Evolutionary conservation across 2,113 vertebrate genomes (phyloP).

Genomic region (Erinaceus europaeus): DNA sequence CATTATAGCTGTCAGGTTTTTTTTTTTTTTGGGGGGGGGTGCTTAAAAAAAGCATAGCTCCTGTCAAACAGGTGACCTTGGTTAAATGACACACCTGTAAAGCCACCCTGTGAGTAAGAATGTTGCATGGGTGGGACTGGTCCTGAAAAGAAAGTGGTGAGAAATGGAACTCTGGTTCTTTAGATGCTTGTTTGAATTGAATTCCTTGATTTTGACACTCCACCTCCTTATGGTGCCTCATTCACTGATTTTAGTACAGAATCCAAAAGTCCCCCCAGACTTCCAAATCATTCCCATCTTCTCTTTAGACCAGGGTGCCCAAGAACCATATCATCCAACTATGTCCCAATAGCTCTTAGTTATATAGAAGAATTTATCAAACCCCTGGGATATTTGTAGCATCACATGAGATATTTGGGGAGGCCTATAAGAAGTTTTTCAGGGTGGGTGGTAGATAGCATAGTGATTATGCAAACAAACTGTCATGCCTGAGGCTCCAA

Average conservation of each 20-base stretch:
- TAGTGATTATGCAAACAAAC: not conserved
- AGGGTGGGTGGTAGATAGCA: too few relatives aligned
- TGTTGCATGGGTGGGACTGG: not conserved
- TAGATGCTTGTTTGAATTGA: not conserved
- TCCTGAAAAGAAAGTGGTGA: not conserved
- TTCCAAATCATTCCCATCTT: slow-evolving; percentile 1
- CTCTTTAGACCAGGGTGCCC: not conserved
- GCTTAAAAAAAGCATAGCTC: slow-evolving; percentile 52
- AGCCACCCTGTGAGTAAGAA: slow-evolving; percentile 8
- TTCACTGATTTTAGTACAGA: not conserved
- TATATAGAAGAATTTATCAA: slow-evolving; percentile 6
- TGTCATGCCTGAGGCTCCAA: not conserved
- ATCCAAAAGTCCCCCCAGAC: not conserved
- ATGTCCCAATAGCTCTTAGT: not conserved
- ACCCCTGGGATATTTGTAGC: not conserved
- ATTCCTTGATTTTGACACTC: not conserved
- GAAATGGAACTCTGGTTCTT: slow-evolving; percentile 10
- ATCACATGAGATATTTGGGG: not conserved
- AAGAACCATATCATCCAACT: not conserved
- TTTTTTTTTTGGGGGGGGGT: slow-evolving; percentile 44
- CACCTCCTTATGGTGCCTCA: not conserved
- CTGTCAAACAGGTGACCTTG: not conserved
- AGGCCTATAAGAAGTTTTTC: not conserved
- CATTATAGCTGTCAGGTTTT: slow-evolving; percentile 57
- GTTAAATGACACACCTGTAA: not conserved